These are phyloP conservation scores for Muscicapa striata DNA, from an alignment of 2,797 vertebrate species.

Conservation along the genomic window DNA sequence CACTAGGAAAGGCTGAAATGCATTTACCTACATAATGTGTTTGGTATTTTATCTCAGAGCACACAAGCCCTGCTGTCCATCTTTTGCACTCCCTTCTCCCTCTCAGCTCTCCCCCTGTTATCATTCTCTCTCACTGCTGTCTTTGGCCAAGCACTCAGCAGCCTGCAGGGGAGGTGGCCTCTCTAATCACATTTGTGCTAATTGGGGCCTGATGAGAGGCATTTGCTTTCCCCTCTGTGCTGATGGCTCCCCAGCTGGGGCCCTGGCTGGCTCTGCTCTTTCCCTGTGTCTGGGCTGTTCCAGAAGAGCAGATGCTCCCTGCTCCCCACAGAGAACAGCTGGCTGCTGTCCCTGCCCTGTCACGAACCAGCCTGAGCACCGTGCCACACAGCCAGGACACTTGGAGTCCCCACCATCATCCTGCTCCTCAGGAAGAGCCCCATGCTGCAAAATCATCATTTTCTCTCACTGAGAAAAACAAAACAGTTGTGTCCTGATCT, in stretches of 20 bases:
- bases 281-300: background rate
- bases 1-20: background rate
- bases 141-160: background rate
- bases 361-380: background rate
- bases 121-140: background rate
- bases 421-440: background rate
- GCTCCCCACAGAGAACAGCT: background rate
- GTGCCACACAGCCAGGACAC: background rate
- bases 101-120: background rate
- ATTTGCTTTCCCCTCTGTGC: slow-evolving; percentile 4
- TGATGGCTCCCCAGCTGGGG: slow-evolving; percentile 40
- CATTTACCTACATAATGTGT: background rate
- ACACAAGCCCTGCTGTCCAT: background rate
- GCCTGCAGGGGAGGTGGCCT: background rate
- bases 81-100: background rate
- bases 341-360: background rate
- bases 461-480: background rate
- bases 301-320: slow-evolving; percentile 22
- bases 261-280: background rate
- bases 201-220: slow-evolving; percentile 34
- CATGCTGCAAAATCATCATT: background rate
- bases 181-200: background rate
- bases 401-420: background rate
- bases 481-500: background rate
- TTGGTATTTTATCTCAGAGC: background rate